phyloP scores from a whole-genome alignment of 2,113 vertebrate genomes.

The Onychostruthus taczanowskii region DNA sequence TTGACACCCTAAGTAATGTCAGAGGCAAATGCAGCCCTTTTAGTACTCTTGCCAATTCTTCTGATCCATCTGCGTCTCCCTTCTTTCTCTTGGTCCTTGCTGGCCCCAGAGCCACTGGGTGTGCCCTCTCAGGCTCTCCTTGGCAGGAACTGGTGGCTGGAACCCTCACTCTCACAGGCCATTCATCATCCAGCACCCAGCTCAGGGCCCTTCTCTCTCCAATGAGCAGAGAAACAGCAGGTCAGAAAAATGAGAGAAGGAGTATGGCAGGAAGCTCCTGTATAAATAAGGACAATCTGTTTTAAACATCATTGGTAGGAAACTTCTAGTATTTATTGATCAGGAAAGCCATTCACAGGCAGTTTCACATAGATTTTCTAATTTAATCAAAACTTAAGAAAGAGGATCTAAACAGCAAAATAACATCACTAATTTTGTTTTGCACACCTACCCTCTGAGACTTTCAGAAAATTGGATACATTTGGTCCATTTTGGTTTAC shows the following conservation, averaged over 20 bases:
- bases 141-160: neutral
- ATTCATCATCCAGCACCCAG: rapidly evolving
- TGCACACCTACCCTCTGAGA: neutral
- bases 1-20: neutral
- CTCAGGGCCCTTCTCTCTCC: neutral
- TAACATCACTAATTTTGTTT: neutral
- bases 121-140: neutral
- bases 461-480: neutral
- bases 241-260: neutral
- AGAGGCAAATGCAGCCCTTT: neutral
- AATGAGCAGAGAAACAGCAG: neutral
- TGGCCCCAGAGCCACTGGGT: neutral
- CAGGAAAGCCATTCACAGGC: neutral
- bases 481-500: neutral
- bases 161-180: rapidly evolving
- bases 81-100: neutral
- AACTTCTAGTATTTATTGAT: neutral
- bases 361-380: neutral
- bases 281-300: neutral
- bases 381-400: neutral
- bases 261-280: neutral
- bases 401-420: neutral
- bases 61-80: neutral
- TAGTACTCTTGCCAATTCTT: rapidly evolving
- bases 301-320: neutral